Evolutionary conservation across 2,797 vertebrate species (phyloP), one percentile per base, ranked within the genome.

Genomic region (Sebastes iracundus): DNA sequence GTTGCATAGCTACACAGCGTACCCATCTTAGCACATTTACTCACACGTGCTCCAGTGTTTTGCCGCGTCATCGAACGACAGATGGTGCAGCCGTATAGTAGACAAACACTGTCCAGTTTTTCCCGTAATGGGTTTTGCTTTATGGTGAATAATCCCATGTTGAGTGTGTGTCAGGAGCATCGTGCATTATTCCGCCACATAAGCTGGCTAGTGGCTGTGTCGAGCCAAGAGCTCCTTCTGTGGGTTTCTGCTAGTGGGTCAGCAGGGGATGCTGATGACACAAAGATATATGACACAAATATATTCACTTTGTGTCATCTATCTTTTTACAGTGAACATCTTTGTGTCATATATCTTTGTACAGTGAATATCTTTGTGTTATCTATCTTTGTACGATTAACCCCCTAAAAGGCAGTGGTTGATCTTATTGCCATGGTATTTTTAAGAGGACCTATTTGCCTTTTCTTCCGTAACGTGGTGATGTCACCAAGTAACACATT

Each of bases 141-240:
- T 86, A 82, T 65, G 67, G 55, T 67, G 76, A 76, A 71, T 92
- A 90, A 93, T 89, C 80, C 77, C 77, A 60, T 70, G 84, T 72
- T 62, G 53, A 66, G 65, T 42, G 46, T 79, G 80, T 84, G 77
- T 85, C 74, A 72, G 68, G 46, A 78, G 71, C 76, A 30, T 63
- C 20, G 14, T 74, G 65, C 64, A 27, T 84, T 76, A 79, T 58
- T 63, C 20, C 22, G 20, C n/a, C 20, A 22, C 56, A 58, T 66
- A 70, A 80, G 53, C 69, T 27, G 38, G 33, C 52, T 7, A 9
- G 42, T 70, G 73, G 69, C 33, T 58, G 11, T 38, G 49, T 55
- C 22, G 11, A 72, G 79, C 71, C 69, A 72, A 69, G 71, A 60
- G 49, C 73, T 74, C 58, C 72, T 59, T 76, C 71, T 87, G 69